Percentiles rank a stretch among this genome's conserved stretches.
phyloP scores from a whole-genome alignment of 2,797 vertebrate species.

The Anguilla anguilla region DNA sequence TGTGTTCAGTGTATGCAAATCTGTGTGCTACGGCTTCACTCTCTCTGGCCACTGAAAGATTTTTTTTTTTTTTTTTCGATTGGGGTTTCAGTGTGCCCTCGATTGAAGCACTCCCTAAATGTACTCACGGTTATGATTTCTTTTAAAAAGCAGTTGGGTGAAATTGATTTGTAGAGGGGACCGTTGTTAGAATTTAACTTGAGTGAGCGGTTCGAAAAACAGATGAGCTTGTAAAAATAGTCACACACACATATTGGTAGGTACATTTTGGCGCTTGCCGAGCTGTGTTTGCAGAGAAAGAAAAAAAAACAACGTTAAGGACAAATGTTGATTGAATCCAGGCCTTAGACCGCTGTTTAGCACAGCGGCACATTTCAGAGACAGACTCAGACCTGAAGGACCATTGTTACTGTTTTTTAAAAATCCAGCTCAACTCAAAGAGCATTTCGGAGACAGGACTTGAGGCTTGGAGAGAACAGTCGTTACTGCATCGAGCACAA shows the following conservation, averaged over 20 bases:
- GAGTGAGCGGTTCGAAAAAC: not conserved
- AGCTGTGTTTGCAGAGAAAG: not conserved
- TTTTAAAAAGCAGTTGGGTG: not conserved
- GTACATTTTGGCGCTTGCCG: not conserved
- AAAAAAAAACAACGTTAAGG: not conserved
- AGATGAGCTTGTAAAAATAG: not conserved
- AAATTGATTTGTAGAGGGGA: not conserved
- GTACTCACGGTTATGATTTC: not conserved
- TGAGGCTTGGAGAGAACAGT: not conserved
- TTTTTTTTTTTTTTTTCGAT: not conserved
- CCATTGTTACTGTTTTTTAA: no score
- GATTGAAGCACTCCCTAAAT: not conserved
- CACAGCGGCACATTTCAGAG: no score
- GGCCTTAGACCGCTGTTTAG: not conserved
- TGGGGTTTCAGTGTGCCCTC: not conserved
- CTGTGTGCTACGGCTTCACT: not conserved
- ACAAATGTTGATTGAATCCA: not conserved
- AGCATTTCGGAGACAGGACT: not conserved
- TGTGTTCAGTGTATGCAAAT: slow-evolving; percentile 14
- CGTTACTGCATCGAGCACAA: not conserved
- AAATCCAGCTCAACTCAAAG: no score
- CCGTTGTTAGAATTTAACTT: not conserved
- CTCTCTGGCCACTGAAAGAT: not conserved
- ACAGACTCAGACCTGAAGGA: no score
- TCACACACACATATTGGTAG: not conserved